phyloP scores from a whole-genome alignment of 1,140 invertebrate genomes.

The Drosophila carrolli region DNA sequence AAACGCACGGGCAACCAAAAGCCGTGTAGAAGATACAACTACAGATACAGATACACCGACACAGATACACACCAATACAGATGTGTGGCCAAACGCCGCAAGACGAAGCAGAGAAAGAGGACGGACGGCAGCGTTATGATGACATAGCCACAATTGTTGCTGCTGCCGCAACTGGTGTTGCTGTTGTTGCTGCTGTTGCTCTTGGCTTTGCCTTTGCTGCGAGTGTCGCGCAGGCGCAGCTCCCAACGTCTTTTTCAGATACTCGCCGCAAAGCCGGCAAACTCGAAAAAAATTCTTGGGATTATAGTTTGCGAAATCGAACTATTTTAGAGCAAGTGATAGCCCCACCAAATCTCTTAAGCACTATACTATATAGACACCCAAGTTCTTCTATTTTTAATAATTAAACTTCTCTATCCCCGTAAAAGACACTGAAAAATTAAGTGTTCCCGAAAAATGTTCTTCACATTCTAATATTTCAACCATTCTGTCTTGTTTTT shows the following conservation, averaged over 20 bases:
- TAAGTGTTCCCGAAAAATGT: too few species aligned
- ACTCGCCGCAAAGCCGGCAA: slow-evolving; percentile 18
- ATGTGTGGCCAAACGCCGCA: slow-evolving; percentile 17
- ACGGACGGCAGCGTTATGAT: slow-evolving; percentile 59
- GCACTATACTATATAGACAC: too few species aligned
- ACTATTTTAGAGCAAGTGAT: too few species aligned
- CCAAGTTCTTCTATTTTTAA: too few species aligned
- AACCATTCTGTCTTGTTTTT: too few species aligned
- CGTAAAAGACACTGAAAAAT: too few species aligned
- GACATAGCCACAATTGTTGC: slow-evolving; percentile 63
- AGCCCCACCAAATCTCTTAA: too few species aligned
- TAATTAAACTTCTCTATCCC: too few species aligned
- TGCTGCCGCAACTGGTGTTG: slow-evolving; percentile 21
- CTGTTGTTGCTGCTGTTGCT: neutral
- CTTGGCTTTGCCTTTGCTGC: slow-evolving; percentile 5
- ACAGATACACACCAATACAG: slow-evolving; percentile 37
- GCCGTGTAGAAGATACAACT: slow-evolving; percentile 48
- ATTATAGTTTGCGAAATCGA: neutral
- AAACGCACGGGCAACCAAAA: slow-evolving; percentile 65
- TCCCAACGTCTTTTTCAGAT: slow-evolving; percentile 44
- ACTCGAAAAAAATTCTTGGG: neutral
- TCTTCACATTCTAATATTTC: too few species aligned
- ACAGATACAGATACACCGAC: slow-evolving; percentile 41
- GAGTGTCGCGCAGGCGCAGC: slow-evolving; percentile 59
- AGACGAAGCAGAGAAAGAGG: slow-evolving; percentile 9